Evolutionary conservation across 1,140 invertebrate species (phyloP).

Genomic region (Diabrotica virgifera): DNA sequence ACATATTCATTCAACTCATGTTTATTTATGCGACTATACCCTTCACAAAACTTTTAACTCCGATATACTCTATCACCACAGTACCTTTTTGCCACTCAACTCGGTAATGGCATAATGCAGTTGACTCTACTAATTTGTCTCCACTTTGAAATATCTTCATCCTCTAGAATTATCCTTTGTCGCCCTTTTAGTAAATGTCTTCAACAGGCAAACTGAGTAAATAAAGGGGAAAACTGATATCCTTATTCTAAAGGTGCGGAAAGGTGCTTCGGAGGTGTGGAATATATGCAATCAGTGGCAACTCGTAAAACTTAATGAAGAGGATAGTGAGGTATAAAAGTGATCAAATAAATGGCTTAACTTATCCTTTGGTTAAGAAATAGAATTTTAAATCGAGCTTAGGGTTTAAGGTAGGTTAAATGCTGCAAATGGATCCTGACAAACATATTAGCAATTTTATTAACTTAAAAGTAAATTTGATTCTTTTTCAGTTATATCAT

Average conservation of each 20-base stretch:
- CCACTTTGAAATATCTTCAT: neutral
- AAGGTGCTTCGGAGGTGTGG: neutral
- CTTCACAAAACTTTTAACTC: neutral
- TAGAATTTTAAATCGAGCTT: neutral
- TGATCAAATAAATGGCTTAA: neutral
- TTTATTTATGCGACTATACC: neutral
- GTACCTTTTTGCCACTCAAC: neutral
- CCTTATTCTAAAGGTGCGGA: neutral
- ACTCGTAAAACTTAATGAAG: neutral
- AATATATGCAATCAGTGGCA: slow-evolving; percentile 2
- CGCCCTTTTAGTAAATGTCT: slow-evolving; percentile 1
- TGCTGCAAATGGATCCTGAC: no score
- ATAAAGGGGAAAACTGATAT: slow-evolving; percentile 2
- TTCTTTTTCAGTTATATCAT: no score
- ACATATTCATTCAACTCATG: neutral
- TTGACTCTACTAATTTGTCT: slow-evolving; percentile 2
- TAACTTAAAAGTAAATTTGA: no score
- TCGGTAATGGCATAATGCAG: neutral
- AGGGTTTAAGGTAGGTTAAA: no score
- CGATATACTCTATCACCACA: neutral
- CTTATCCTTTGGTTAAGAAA: neutral
- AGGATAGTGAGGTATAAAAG: neutral
- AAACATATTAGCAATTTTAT: no score
- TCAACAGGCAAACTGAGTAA: neutral
- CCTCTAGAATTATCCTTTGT: slow-evolving; percentile 2